Base-by-base conservation (phyloP, 2,113 vertebrate species). In the Labeo catla region DNA sequence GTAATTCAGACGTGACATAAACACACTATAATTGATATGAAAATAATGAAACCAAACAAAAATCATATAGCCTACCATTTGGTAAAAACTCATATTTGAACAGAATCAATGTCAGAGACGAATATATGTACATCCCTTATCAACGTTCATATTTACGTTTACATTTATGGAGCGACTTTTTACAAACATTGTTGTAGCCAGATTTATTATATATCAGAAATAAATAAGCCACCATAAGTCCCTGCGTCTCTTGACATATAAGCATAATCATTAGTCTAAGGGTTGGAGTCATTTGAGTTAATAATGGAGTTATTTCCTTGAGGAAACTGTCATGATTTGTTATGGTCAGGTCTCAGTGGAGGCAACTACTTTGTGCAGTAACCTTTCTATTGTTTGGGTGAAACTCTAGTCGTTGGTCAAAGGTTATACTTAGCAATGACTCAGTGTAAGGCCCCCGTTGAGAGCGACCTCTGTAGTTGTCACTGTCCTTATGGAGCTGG, bases 301-400 rank as follows among this genome's bases (percentile, higher is more conserved):
- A 28, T 28, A 28, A 28, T 28, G 28, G 28, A 28, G 81, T 59
- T 80, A 54, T 45, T 78, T 78, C 52, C 83, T 79, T 83, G 57
- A 73, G 79, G 86, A 76, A 23, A 7, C 61, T 87, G 86, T 87
- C 85, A 86, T 39, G 47, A 66, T 49, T 39, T 45, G 61, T 89
- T 85, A 87, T 39, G 61, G 49, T 87, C 77, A 82, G 83, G 34
- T 84, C 78, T 65, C 83, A 84, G 87, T 50, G 65, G 77, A 81
- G 43, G 57, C 65, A 79, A 63, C n/a, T 52, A 87, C 43, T 84
- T 82, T 85, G 39, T 82, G 79, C 50, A 12, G 16, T 85, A 82
- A 85, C 86, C 86, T 87, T 89, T 89, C 28, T 7, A 50, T 74
- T 43, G 65, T 70, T 85, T 82, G 49, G 45, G 72, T 77, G 88